Conservation (phyloP, 2,797 vertebrate species). For the Artibeus jamaicensis region DNA sequence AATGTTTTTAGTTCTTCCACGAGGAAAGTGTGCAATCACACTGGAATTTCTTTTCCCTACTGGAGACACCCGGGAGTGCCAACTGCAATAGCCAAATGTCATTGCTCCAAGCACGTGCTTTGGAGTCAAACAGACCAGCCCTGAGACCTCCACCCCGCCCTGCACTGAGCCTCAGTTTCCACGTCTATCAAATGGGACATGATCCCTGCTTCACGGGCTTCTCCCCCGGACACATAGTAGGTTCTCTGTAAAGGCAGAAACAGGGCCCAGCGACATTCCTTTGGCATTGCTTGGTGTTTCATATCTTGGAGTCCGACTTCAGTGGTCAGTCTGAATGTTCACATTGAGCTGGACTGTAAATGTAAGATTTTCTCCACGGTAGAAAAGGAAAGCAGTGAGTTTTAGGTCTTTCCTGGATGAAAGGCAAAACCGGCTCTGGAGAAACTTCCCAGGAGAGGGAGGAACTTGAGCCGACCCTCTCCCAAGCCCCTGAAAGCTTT, state of each 20-base stretch:
- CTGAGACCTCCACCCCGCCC: not conserved
- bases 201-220: not conserved
- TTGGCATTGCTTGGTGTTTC: not conserved
- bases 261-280: not conserved
- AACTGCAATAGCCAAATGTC: not conserved
- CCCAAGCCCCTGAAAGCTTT: constrained; percentile 59
- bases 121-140: not conserved
- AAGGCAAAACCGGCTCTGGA: constrained; percentile 50
- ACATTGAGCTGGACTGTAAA: not conserved
- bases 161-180: not conserved
- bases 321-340: not conserved
- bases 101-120: not conserved
- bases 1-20: not conserved
- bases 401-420: not conserved
- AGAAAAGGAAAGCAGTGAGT: not conserved
- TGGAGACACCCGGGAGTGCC: not conserved
- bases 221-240: not conserved
- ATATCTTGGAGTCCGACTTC: not conserved
- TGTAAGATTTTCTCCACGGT: not conserved
- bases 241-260: not conserved
- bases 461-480: constrained; percentile 55
- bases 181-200: not conserved
- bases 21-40: not conserved
- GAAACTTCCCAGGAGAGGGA: constrained; percentile 48
- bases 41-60: constrained; percentile 7